Percentiles rank a stretch among this genome's conserved stretches.
Conservation (phyloP, 1,140 invertebrate genomes). For the Euborellia annulipes region DNA sequence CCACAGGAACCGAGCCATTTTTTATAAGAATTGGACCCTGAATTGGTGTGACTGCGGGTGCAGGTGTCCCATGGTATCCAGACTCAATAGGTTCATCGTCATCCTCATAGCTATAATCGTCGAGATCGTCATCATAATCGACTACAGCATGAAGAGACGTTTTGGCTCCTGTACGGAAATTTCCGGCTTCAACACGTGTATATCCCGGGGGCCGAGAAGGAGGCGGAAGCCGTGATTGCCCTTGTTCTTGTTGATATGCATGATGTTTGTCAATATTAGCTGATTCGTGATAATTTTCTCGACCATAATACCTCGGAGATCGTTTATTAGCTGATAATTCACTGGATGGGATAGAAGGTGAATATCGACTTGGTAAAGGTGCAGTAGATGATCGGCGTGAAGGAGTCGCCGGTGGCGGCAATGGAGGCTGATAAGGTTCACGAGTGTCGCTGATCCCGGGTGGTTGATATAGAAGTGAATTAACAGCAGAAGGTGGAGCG, state of each 20-base stretch:
- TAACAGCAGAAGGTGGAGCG: constrained; percentile 12
- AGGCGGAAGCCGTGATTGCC: constrained; percentile 20
- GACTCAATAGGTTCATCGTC: constrained; percentile 32
- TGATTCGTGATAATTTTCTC: constrained; percentile 20
- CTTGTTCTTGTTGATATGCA: constrained; percentile 30
- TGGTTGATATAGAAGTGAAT: constrained; percentile 19
- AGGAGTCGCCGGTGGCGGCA: constrained; percentile 1
- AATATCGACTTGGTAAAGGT: constrained; percentile 9
- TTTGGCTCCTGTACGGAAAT: constrained; percentile 32
- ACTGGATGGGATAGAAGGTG: constrained; percentile 4
- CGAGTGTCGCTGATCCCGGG: constrained; percentile 14
- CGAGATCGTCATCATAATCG: constrained; percentile 40
- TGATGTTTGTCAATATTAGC: neutral
- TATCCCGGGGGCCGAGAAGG: constrained; percentile 14
- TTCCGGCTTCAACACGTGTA: constrained; percentile 24
- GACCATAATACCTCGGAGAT: constrained; percentile 7
- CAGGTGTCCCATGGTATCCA: constrained; percentile 19
- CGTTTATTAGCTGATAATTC: constrained; percentile 5
- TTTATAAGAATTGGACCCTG: constrained; percentile 64
- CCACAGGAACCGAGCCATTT: constrained; percentile 64
- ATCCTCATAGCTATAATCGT: constrained; percentile 28
- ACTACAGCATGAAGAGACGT: constrained; percentile 51
- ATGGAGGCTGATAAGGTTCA: neutral
- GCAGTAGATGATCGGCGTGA: constrained; percentile 3
- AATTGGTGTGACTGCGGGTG: constrained; percentile 50